Base-by-base conservation (phyloP, 2,888 invertebrate genomes). In the Brenthis hecate region DNA sequence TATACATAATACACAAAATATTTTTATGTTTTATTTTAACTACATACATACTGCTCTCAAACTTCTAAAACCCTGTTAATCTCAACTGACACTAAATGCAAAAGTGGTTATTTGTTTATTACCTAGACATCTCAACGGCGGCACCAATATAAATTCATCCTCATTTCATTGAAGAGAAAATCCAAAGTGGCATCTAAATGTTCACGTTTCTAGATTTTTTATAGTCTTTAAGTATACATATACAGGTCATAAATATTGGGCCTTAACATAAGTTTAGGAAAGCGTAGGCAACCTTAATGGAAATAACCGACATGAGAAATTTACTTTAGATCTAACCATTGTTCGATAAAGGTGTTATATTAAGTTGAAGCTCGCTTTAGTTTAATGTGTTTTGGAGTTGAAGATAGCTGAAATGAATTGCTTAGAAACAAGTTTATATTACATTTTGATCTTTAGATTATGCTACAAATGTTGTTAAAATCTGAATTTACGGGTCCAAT, bases 261-360 rank as follows among this genome's bases (percentile, higher is more conserved):
- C 67, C 66, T 60, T 57, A 66, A 69, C 74, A 76, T 76, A 75
- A 75, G 71, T 74, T 72, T 64, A 56, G 64, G 56, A 71, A 74
- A 69, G 74, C 73, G 75, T 75, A 72, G 75, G 74, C 71, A 73
- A 70, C 65, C 65, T 73, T 75, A 73, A 76, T 74, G 72, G 73
- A 70, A 72, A 71, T 66, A 67, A 70, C 55, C 67, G 70, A 72
- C 69, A 60, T 67, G 69, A 75, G 72, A 73, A 70, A 71, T 71
- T 74, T 73, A 73, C 71, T 60, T 70, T 68, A 72, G 69, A 69
- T 65, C 68, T 69, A 67, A 66, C 73, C 69, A 73, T 74, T 75
- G 74, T 76, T 73, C 73, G 75, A 70, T 72, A 70, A 74, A 74
- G 62, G 73, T 74, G 69, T 70, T 69, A 71, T 73, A 71, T 72